Evolutionary conservation across 2,888 invertebrate genomes (phyloP).

Genomic region (Achlya flavicornis): DNA sequence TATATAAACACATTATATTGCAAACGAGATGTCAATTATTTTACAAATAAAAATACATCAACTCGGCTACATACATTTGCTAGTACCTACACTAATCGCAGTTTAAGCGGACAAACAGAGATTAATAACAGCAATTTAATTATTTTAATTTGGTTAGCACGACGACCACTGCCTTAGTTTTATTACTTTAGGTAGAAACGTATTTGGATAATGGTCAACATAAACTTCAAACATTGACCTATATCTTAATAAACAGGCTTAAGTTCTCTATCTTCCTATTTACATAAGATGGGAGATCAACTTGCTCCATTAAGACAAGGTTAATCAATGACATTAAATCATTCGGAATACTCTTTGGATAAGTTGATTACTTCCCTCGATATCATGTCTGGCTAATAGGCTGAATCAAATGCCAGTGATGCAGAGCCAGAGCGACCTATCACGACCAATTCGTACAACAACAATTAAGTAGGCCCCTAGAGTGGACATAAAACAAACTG

Average conservation of each 20-base stretch:
- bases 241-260: background rate
- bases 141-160: background rate
- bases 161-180: background rate
- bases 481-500: conserved; percentile 74
- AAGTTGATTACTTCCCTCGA: conserved; percentile 41
- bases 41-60: conserved; percentile 5
- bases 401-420: conserved; percentile 34
- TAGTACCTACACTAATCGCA: conserved; percentile 7
- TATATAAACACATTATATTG: conserved; percentile 15
- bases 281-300: background rate
- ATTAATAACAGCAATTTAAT: conserved; percentile 6
- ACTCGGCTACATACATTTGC: too few relatives aligned
- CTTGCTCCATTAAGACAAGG: background rate
- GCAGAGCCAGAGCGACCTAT: conserved; percentile 43
- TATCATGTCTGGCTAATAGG: conserved; percentile 36
- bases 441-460: conserved; percentile 58
- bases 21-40: conserved; percentile 8
- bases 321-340: background rate
- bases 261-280: background rate
- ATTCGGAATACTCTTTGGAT: conserved; percentile 26
- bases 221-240: background rate
- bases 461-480: conserved; percentile 65
- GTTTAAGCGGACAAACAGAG: conserved; percentile 5
- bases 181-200: background rate
- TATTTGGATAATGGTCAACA: background rate